A percentile compares a stretch with the other conserved stretches of the same genome.
phyloP scores from a whole-genome alignment of 2,888 invertebrate genomes.

The Eilema caniola region DNA sequence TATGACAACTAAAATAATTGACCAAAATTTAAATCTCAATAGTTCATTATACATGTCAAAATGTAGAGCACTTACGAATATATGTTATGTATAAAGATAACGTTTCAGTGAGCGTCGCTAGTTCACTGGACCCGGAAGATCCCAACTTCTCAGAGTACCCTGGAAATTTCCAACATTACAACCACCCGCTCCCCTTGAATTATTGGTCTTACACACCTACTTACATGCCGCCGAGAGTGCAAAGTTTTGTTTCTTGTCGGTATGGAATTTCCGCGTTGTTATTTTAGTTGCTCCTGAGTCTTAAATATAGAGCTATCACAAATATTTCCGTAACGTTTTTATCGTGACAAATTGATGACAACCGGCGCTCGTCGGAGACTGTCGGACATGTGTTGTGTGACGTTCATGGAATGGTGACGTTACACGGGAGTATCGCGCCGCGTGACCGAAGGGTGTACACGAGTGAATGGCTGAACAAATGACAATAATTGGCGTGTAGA shows the following conservation, averaged over 20 bases:
- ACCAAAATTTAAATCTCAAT: slow-evolving; percentile 8
- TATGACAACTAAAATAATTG: not conserved
- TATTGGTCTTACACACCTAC: slow-evolving; percentile 81
- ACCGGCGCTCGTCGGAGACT: slow-evolving; percentile 28
- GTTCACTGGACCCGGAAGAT: slow-evolving; percentile 70
- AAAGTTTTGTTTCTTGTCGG: slow-evolving; percentile 81
- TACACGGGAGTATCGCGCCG: slow-evolving; percentile 43
- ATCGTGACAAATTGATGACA: slow-evolving; percentile 31
- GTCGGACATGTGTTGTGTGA: slow-evolving; percentile 39
- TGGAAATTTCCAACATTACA: slow-evolving; percentile 80
- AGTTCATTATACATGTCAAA: slow-evolving; percentile 25
- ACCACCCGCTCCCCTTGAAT: slow-evolving; percentile 80
- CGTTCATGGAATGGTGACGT: slow-evolving; percentile 10
- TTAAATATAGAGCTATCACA: slow-evolving; percentile 44
- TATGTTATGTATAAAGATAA: no score
- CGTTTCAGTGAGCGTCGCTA: slow-evolving; percentile 65
- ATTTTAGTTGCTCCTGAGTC: slow-evolving; percentile 55
- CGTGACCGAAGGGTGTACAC: slow-evolving; percentile 58
- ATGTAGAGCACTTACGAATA: slow-evolving; percentile 37
- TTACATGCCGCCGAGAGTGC: slow-evolving; percentile 76
- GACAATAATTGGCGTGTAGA: slow-evolving; percentile 76
- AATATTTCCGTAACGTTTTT: slow-evolving; percentile 35
- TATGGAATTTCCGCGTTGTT: slow-evolving; percentile 68
- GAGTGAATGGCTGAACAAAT: slow-evolving; percentile 73
- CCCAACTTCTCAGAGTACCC: slow-evolving; percentile 70